A percentile compares a stretch with the other conserved stretches of the same genome.
phyloP scores from a whole-genome alignment of 2,113 vertebrate genomes.

The Ia io region DNA sequence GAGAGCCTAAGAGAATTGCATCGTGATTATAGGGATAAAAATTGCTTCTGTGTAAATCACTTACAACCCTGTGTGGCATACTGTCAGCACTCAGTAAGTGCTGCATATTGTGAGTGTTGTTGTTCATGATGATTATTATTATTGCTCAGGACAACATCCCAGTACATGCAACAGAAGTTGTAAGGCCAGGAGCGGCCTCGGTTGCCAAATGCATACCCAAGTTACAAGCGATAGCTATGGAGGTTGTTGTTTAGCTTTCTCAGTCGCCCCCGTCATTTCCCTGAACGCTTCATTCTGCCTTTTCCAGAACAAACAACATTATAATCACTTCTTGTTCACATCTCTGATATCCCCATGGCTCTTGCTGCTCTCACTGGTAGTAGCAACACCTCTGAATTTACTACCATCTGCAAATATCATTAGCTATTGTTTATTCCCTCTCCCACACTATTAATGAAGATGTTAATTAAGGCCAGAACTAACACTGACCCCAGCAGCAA shows the following conservation, averaged over 20 bases:
- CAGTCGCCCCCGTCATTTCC: neutral
- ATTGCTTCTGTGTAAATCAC: neutral
- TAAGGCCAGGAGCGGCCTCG: neutral
- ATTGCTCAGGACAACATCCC: neutral
- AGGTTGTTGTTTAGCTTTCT: slow-evolving; percentile 44
- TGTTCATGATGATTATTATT: neutral
- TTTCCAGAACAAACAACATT: slow-evolving; percentile 68
- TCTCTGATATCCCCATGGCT: slow-evolving; percentile 67
- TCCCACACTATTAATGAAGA: slow-evolving; percentile 78
- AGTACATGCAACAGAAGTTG: neutral
- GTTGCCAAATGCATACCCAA: slow-evolving; percentile 43
- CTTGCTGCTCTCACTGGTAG: slow-evolving; percentile 57
- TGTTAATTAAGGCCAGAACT: slow-evolving; percentile 78
- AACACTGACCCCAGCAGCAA: slow-evolving; percentile 77
- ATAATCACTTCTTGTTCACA: slow-evolving; percentile 65
- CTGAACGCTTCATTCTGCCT: slow-evolving; percentile 37
- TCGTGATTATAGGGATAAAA: neutral
- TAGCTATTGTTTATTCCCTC: slow-evolving; percentile 77
- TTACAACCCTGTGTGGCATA: neutral
- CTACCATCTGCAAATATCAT: slow-evolving; percentile 79
- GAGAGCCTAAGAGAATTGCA: neutral
- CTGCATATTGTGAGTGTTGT: neutral
- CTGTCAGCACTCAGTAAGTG: neutral
- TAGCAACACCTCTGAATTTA: slow-evolving; percentile 74
- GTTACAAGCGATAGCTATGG: neutral